Percentiles rank a stretch among this genome's conserved stretches.
Conservation (phyloP, 2,888 invertebrate species). For the Drosophila nigricruria region DNA sequence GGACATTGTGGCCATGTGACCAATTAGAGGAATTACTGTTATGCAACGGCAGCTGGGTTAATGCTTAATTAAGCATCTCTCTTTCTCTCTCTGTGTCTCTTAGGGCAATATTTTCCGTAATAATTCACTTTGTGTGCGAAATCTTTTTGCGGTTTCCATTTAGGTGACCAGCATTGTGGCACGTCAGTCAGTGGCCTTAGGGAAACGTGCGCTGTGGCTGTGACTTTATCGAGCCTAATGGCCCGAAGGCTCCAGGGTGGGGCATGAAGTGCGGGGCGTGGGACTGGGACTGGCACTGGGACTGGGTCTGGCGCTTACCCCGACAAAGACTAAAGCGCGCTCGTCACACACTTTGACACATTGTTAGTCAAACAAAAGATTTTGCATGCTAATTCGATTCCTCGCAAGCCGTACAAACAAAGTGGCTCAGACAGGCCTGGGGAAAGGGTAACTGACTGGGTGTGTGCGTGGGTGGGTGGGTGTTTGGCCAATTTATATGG, state of each 20-base stretch:
- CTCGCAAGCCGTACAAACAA: conserved; percentile 49
- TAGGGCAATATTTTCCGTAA: conserved; percentile 10
- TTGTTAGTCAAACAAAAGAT: conserved; percentile 81
- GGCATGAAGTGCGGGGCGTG: not conserved
- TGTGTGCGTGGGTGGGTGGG: not conserved
- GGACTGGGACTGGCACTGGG: not conserved
- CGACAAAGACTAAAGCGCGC: conserved; percentile 65
- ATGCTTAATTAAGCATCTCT: conserved; percentile 30
- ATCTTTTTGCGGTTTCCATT: conserved; percentile 49
- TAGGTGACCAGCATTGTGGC: conserved; percentile 44
- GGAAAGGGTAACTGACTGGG: not conserved
- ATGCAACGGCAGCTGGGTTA: conserved; percentile 4
- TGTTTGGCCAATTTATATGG: conserved; percentile 14
- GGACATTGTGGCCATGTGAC: conserved; percentile 28
- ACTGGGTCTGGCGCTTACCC: not conserved
- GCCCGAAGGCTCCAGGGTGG: conserved; percentile 33
- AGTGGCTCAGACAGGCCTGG: conserved; percentile 27
- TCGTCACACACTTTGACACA: conserved; percentile 79
- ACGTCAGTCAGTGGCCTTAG: not conserved
- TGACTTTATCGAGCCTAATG: conserved; percentile 52
- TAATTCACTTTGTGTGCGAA: conserved; percentile 29
- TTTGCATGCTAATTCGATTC: conserved; percentile 81
- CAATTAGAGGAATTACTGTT: conserved; percentile 39
- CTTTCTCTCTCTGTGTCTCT: not conserved
- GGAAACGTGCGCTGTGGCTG: conserved; percentile 25